Conservation (phyloP, 1,140 invertebrate genomes). For the Phymorhynchus buccinoides region DNA sequence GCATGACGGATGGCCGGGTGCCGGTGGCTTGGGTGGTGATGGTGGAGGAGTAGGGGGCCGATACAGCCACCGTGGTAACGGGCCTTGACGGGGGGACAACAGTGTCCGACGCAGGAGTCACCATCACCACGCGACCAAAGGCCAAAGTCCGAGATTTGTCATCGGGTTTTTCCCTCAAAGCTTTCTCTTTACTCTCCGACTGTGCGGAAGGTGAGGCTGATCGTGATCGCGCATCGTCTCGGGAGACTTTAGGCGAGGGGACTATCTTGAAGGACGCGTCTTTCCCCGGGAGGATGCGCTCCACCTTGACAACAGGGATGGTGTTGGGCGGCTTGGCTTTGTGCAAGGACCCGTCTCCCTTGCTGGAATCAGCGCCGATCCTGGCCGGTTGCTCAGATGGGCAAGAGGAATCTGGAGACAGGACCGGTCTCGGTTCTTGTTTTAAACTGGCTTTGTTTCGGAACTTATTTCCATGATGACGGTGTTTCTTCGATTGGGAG, state of each 20-base stretch:
- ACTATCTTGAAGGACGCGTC: constrained; percentile 6
- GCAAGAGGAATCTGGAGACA: too few relatives aligned
- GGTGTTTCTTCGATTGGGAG: background rate
- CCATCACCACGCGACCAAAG: background rate
- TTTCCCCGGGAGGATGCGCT: constrained; percentile 63
- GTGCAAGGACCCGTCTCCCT: background rate
- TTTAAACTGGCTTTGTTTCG: constrained; percentile 65
- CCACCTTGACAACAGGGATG: constrained; percentile 71
- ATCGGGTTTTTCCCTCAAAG: background rate
- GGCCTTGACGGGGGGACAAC: background rate
- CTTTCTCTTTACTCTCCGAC: background rate
- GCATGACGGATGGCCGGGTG: background rate
- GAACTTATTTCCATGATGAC: constrained; percentile 20
- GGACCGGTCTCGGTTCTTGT: constrained; percentile 50
- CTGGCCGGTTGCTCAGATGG: background rate
- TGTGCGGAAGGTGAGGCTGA: background rate
- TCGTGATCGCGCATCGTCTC: background rate
- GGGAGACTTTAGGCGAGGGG: background rate
- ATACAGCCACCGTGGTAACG: background rate
- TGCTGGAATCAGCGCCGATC: background rate
- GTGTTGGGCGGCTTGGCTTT: constrained; percentile 30
- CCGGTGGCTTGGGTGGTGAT: background rate
- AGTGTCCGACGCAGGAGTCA: background rate
- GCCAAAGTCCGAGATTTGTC: background rate
- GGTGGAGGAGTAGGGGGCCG: background rate